phyloP scores from a whole-genome alignment of 2,113 vertebrate genomes.

The Gulo gulo region DNA sequence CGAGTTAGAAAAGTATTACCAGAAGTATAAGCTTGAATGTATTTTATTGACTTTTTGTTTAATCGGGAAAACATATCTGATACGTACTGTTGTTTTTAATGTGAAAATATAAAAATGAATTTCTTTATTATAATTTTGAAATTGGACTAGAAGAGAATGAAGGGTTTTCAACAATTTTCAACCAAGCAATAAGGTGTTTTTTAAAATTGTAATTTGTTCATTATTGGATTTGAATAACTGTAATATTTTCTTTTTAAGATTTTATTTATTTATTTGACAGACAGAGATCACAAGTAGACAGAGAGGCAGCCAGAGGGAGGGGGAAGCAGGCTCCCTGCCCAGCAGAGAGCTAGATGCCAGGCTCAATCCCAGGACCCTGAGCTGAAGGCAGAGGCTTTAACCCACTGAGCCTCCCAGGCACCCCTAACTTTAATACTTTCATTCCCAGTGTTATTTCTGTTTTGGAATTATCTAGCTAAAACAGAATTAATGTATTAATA shows the following conservation, averaged over 20 bases:
- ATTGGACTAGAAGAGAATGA: background rate
- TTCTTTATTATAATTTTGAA: background rate
- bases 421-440: background rate
- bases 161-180: slow-evolving; percentile 30
- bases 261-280: no score
- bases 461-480: background rate
- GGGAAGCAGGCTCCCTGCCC: no score
- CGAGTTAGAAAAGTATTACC: background rate
- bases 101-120: background rate
- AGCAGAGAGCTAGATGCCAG: no score
- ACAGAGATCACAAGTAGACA: no score
- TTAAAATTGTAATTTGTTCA: background rate
- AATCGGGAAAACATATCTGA: background rate
- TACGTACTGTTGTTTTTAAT: background rate
- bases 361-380: no score
- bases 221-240: background rate
- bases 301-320: no score
- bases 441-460: slow-evolving; percentile 1
- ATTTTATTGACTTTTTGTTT: background rate
- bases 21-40: background rate
- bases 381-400: no score
- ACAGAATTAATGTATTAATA: background rate
- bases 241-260: background rate
- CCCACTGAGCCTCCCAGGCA: no score
- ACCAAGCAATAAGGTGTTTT: background rate